Evolutionary conservation across 2,113 vertebrate species (phyloP), one percentile per base, ranked within the genome.

Genomic region (Climacteris rufus): DNA sequence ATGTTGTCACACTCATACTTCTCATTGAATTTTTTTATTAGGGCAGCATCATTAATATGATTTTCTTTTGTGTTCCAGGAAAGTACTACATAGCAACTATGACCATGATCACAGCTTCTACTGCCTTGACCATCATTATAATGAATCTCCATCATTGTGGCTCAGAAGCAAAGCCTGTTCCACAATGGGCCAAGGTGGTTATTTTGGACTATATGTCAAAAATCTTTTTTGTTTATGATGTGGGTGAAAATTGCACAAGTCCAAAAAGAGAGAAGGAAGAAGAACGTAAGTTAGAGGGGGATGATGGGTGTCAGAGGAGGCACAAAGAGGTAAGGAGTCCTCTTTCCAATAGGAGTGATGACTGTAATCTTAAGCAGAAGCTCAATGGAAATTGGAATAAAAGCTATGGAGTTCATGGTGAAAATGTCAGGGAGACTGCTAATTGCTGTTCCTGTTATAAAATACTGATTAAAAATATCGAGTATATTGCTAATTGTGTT

Each of bases 51-150:
- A 72, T 70, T 40, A 94, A 84, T 60, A 47, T 33, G 4, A 27
- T 50, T 89, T 89, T 70, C 9, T 89, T 93, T 76, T 91, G 13
- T 77, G 70, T 96, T 97, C 22, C 65, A 99, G 99, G 99, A 24
- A 99, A 99, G 95, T 99, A 99, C 96, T 99, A 99, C 96, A 99
- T 99, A 75, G 99, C 99, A 81, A 99, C 99, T 5, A 99, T 99
- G 99, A 99, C 99, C 16, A 98, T 99, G 98, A 99, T 99, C 96
- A 99, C 99, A n/a, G 99, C 99, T 33, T 99, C 99, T 63, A 99
- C 99, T 2, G 99, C 99, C 7, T 45, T 99, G 96, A 99, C 99
- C 7, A 99, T 99, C 94, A 99, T 99, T 95, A 99, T 99, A 87
- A 99, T 99, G 99, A 99, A 99, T 72, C 99, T 99, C 86, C 99